Evolutionary conservation across 1,140 invertebrate genomes (phyloP).

Genomic region (Limonius californicus): DNA sequence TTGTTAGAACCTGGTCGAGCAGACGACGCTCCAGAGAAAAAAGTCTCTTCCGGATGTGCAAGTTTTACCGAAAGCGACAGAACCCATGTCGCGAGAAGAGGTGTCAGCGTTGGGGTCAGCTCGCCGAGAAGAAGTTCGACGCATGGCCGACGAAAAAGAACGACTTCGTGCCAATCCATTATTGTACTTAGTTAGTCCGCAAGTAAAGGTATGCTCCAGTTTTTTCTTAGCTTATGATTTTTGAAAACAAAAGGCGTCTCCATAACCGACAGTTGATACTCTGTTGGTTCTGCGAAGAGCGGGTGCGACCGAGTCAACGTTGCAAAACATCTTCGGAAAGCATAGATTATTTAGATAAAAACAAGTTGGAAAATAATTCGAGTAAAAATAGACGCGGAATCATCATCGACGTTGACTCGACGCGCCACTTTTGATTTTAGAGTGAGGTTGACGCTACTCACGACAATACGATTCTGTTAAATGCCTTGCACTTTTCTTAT

Average conservation of each 20-base stretch:
- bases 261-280: slow-evolving; percentile 16
- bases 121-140: slow-evolving; percentile 87
- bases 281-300: slow-evolving; percentile 2
- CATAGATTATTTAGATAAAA: neutral
- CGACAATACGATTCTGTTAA: neutral
- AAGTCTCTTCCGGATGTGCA: slow-evolving; percentile 94
- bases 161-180: slow-evolving; percentile 89
- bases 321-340: no score
- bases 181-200: slow-evolving; percentile 91
- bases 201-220: slow-evolving; percentile 81
- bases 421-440: neutral
- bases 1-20: slow-evolving; percentile 40
- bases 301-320: neutral
- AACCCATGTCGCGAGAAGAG: slow-evolving; percentile 89
- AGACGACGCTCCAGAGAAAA: slow-evolving; percentile 73
- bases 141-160: slow-evolving; percentile 88
- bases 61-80: slow-evolving; percentile 68
- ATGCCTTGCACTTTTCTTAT: slow-evolving; percentile 31
- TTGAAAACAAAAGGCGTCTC: neutral
- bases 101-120: slow-evolving; percentile 89
- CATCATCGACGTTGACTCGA: neutral
- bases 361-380: neutral
- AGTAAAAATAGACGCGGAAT: neutral
- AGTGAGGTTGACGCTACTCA: neutral
- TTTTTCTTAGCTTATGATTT: neutral